phyloP scores from a whole-genome alignment of 2,888 invertebrate genomes.

The Latrodectus hesperus region DNA sequence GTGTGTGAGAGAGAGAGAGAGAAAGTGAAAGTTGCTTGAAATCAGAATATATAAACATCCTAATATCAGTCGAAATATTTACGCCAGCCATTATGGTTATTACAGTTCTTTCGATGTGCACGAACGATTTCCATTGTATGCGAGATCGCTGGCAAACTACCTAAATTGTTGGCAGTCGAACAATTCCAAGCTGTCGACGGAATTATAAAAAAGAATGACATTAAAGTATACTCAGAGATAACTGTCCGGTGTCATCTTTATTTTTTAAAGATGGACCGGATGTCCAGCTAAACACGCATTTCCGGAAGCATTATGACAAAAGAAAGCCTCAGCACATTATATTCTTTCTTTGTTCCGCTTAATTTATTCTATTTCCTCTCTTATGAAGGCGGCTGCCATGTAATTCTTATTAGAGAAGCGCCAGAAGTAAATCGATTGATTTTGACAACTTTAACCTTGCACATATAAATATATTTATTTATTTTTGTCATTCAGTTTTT shows the following conservation, averaged over 20 bases:
- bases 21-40: too few species aligned
- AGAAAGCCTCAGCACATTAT: not conserved
- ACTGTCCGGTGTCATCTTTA: constrained; percentile 25
- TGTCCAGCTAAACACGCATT: constrained; percentile 36
- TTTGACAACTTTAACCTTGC: too few species aligned
- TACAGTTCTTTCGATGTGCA: not conserved
- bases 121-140: not conserved
- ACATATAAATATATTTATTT: too few species aligned
- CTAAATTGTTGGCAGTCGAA: not conserved
- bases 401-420: too few species aligned
- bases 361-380: too few species aligned
- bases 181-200: not conserved
- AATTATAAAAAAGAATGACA: not conserved
- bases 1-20: too few species aligned
- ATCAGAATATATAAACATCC: too few species aligned
- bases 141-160: not conserved
- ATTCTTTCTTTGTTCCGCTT: too few species aligned
- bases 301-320: constrained; percentile 8
- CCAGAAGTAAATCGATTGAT: too few species aligned
- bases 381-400: too few species aligned
- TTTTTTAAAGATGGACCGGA: constrained; percentile 19
- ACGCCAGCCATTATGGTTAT: not conserved
- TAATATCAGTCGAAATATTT: not conserved
- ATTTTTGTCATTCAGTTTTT: too few species aligned
- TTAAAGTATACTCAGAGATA: not conserved